Conservation (phyloP, 2,797 vertebrate genomes). For the Mus caroli region DNA sequence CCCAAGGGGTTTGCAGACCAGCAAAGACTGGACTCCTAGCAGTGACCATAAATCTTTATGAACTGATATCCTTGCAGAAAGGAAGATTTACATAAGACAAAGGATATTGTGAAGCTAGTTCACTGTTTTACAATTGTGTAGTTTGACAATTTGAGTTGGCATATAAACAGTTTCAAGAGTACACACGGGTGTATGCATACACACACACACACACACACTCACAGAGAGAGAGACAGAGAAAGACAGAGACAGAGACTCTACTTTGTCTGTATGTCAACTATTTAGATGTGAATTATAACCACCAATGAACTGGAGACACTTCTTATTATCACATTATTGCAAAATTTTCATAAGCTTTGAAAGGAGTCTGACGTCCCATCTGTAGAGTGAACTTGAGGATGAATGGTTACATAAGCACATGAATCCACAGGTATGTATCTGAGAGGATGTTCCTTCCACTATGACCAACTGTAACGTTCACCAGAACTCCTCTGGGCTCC, state of each 20-base stretch:
- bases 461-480: background rate
- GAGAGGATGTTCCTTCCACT: rapidly evolving
- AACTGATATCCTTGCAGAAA: background rate
- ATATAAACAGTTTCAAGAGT: background rate
- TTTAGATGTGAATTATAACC: background rate
- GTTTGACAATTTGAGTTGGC: background rate
- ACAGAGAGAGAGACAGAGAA: background rate
- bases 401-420: background rate
- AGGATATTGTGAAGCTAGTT: background rate
- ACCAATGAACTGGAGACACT: background rate
- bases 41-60: background rate
- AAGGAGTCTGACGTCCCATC: background rate
- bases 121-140: background rate
- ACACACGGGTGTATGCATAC: too few relatives aligned
- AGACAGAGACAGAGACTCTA: background rate
- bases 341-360: background rate
- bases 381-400: background rate
- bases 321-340: background rate
- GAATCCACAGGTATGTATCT: background rate
- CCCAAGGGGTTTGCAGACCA: background rate
- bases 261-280: background rate
- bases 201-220: background rate
- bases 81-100: background rate
- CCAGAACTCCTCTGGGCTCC: background rate
- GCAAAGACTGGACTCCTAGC: background rate